phyloP scores from a whole-genome alignment of 1,140 invertebrate species.

The Cotesia glomerata region DNA sequence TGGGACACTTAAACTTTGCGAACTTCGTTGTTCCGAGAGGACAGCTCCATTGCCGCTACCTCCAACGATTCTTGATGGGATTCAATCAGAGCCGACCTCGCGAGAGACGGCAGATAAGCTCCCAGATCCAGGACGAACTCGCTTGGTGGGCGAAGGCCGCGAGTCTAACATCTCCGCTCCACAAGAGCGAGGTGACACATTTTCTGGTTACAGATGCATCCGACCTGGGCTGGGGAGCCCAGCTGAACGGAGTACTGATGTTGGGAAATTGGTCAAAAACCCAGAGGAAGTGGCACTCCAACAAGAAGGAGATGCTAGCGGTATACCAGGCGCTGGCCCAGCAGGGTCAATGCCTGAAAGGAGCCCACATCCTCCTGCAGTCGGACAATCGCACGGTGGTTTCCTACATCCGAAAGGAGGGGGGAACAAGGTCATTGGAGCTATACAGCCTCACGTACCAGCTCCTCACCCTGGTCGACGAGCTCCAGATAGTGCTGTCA shows the following conservation, averaged over 20 bases:
- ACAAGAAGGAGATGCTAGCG: conserved; percentile 39
- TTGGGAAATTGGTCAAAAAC: conserved; percentile 27
- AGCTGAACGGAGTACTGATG: conserved; percentile 27
- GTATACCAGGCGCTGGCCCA: conserved; percentile 30
- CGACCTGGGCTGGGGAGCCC: conserved; percentile 35
- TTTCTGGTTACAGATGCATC: conserved; percentile 31
- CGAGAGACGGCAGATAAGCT: background rate
- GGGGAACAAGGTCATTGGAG: conserved; percentile 46
- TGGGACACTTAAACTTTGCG: conserved; percentile 33
- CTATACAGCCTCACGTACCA: conserved; percentile 43
- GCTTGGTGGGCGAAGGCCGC: conserved; percentile 13
- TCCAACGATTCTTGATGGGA: background rate
- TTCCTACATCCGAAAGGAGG: conserved; percentile 46
- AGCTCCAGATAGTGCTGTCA: conserved; percentile 36
- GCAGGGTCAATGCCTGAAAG: conserved; percentile 14
- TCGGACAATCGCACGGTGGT: conserved; percentile 39
- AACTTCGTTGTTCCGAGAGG: conserved; percentile 28
- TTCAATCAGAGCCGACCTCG: conserved; percentile 12
- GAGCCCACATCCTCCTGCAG: conserved; percentile 34
- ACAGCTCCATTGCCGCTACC: conserved; percentile 2
- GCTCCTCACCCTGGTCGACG: conserved; percentile 40
- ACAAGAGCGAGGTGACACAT: background rate
- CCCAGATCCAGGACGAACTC: background rate
- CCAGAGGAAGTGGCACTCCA: conserved; percentile 37
- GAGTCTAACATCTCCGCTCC: background rate